A percentile compares a stretch with the other conserved stretches of the same genome.
phyloP scores from a whole-genome alignment of 2,113 vertebrate genomes.

The Platanista minor region DNA sequence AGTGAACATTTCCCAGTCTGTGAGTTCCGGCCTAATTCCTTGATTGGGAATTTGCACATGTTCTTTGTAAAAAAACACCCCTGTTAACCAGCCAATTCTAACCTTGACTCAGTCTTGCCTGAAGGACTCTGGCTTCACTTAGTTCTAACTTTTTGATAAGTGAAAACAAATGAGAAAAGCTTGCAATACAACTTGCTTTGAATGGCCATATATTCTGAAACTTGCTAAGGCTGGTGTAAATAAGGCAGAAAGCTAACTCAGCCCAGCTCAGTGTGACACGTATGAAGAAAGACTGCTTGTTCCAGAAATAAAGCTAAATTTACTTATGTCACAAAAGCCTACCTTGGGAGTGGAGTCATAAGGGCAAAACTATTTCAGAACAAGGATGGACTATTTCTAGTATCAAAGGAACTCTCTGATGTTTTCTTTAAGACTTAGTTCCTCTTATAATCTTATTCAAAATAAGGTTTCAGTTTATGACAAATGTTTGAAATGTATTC shows the following conservation, averaged over 20 bases:
- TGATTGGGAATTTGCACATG: background rate
- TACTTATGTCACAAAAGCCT: constrained; percentile 71
- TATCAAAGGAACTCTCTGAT: constrained; percentile 58
- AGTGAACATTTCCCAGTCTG: background rate
- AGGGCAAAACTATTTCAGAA: constrained; percentile 69
- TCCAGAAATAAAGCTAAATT: constrained; percentile 73
- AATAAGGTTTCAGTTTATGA: background rate
- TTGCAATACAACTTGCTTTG: constrained; percentile 57
- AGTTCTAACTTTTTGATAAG: constrained; percentile 66
- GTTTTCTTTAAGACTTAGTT: constrained; percentile 32
- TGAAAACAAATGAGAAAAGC: constrained; percentile 66
- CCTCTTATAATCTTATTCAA: constrained; percentile 19
- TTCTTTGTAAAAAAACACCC: background rate
- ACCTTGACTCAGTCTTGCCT: constrained; percentile 32
- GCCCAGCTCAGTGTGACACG: constrained; percentile 62
- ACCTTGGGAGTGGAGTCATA: constrained; percentile 65
- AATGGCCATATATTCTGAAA: constrained; percentile 55
- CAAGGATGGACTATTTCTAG: constrained; percentile 53
- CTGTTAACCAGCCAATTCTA: background rate
- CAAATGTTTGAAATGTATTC: background rate
- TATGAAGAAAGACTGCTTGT: constrained; percentile 72
- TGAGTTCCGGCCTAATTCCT: background rate
- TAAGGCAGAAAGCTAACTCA: constrained; percentile 69
- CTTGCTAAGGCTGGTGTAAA: constrained; percentile 67
- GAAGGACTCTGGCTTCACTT: background rate